Evolutionary conservation across 2,888 invertebrate species (phyloP).

Genomic region (Heliconius ismenius): DNA sequence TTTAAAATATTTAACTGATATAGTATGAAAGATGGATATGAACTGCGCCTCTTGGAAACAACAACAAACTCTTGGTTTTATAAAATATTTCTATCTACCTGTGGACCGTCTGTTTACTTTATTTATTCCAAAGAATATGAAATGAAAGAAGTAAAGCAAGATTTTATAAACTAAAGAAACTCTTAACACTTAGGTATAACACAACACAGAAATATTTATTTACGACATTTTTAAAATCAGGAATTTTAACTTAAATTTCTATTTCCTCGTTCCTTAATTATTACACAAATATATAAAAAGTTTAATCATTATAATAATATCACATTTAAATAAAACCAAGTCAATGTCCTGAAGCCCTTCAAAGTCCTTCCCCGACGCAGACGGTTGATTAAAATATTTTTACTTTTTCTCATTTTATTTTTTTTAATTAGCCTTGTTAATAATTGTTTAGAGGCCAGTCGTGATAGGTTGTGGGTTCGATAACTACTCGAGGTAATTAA

Average conservation of each 20-base stretch:
- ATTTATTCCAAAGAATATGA: too few relatives aligned
- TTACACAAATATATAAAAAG: neutral
- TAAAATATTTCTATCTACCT: too few relatives aligned
- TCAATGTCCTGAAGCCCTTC: neutral
- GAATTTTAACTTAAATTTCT: neutral
- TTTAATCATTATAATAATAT: neutral
- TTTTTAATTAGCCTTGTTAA: neutral
- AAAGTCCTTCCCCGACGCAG: neutral
- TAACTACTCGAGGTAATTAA: neutral
- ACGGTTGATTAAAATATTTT: neutral
- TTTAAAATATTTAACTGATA: too few relatives aligned
- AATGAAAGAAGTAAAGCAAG: too few relatives aligned
- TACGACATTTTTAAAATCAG: too few relatives aligned
- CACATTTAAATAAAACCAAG: neutral
- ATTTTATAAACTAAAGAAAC: too few relatives aligned
- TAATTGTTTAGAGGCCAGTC: neutral
- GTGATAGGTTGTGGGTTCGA: neutral
- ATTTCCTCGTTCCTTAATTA: neutral
- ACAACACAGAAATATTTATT: neutral
- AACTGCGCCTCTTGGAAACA: too few relatives aligned
- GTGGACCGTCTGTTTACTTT: too few relatives aligned
- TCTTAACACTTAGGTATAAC: too few relatives aligned
- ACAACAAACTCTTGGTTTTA: too few relatives aligned
- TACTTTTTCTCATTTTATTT: neutral
- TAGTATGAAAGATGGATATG: too few relatives aligned